Evolutionary conservation across 2,797 vertebrate species (phyloP).

Genomic region (Oceanodroma leucorhoa): DNA sequence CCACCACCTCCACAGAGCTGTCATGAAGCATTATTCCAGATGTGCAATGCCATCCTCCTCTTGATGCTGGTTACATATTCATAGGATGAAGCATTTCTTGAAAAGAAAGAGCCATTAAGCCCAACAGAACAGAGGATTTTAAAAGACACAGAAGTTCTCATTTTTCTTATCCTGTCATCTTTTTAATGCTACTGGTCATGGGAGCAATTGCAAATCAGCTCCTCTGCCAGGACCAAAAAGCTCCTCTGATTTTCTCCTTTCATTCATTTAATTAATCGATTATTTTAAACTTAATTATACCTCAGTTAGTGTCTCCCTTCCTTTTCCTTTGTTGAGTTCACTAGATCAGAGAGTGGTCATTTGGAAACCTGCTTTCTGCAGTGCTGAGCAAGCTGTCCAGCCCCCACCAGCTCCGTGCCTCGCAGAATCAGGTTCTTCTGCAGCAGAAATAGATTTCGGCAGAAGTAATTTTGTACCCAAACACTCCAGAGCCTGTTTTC

Average conservation of each 20-base stretch:
- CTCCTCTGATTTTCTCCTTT: not conserved
- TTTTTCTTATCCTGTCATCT: not conserved
- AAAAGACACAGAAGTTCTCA: not conserved
- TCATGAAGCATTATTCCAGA: not conserved
- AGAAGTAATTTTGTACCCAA: conserved; percentile 13
- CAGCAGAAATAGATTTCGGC: not conserved
- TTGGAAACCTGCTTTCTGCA: not conserved
- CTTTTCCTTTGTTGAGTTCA: not conserved
- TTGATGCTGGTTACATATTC: not conserved
- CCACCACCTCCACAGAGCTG: conserved; percentile 13
- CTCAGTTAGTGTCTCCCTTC: not conserved
- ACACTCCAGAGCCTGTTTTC: not conserved
- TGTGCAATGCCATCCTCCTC: not conserved
- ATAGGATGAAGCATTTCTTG: not conserved
- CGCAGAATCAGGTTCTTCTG: not conserved
- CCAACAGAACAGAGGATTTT: not conserved
- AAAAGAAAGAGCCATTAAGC: not conserved
- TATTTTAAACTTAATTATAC: not conserved
- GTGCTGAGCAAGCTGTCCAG: not conserved
- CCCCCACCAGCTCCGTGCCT: not conserved
- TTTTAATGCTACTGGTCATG: not conserved
- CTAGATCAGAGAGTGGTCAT: not conserved
- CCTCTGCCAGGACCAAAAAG: not conserved
- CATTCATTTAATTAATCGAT: not conserved
- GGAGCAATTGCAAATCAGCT: not conserved